These are phyloP conservation scores for Latheticus oryzae DNA, from an alignment of 2,888 invertebrate genomes.

Conservation along the genomic window DNA sequence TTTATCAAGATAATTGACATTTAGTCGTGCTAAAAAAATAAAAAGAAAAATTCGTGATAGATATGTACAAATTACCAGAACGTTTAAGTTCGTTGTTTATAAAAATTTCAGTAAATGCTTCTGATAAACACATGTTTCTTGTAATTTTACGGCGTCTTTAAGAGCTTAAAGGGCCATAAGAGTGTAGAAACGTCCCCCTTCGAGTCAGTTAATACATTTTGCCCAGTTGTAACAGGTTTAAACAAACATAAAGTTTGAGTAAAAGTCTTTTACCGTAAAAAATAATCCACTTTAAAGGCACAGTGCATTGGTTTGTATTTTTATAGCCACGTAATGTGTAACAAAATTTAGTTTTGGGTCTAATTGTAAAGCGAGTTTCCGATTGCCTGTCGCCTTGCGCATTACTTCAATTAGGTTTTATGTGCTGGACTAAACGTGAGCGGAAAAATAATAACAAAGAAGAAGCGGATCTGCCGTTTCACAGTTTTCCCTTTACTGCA, in stretches of 20 bases:
- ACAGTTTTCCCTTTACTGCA: conserved; percentile 17
- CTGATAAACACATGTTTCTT: no score
- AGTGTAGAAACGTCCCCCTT: no score
- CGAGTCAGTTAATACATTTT: no score
- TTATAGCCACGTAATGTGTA: conserved; percentile 33
- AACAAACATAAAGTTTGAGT: conserved; percentile 17
- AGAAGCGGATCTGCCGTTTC: conserved; percentile 27
- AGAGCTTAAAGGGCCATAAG: no score
- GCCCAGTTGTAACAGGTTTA: no score
- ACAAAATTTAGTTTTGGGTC: conserved; percentile 36
- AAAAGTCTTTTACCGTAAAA: conserved; percentile 9
- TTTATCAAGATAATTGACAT: no score
- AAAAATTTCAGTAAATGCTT: no score
- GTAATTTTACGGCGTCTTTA: no score
- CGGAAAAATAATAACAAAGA: conserved; percentile 46
- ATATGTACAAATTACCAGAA: no score
- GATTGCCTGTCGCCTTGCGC: conserved; percentile 55
- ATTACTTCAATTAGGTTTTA: conserved; percentile 58
- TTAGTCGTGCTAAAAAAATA: no score
- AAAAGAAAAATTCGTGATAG: no score
- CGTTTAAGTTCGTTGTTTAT: no score
- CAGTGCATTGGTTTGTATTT: conserved; percentile 19
- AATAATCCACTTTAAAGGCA: conserved; percentile 8
- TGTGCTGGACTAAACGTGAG: conserved; percentile 55
- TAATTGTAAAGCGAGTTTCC: conserved; percentile 49